Evolutionary conservation across 2,888 invertebrate genomes (phyloP).

Genomic region (Melanostoma mellinum): DNA sequence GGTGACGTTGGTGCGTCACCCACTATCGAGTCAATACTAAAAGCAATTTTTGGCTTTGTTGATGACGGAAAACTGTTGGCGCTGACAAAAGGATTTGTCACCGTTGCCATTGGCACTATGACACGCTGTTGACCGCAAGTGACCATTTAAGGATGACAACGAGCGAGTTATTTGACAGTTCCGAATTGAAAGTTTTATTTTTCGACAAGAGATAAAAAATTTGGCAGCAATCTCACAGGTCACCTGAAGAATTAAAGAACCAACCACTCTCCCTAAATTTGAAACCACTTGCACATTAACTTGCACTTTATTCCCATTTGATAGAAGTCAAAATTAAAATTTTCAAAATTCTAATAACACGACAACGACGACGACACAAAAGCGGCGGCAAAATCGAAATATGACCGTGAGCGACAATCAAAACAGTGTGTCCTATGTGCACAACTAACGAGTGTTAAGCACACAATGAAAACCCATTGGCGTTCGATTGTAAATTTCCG

Average conservation of each 20-base stretch:
- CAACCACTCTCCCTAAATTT: not conserved
- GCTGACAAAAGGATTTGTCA: constrained; percentile 79
- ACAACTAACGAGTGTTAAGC: constrained; percentile 65
- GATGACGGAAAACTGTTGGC: constrained; percentile 64
- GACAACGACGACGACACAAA: constrained; percentile 52
- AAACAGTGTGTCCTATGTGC: constrained; percentile 61
- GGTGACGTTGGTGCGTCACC: constrained; percentile 82
- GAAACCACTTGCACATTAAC: constrained; percentile 24
- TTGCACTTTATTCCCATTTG: constrained; percentile 30
- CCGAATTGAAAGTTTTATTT: not conserved
- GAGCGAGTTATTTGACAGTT: constrained; percentile 1
- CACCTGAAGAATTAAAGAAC: constrained; percentile 23
- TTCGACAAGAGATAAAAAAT: not conserved
- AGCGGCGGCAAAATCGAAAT: constrained; percentile 61
- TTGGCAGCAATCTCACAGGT: constrained; percentile 42
- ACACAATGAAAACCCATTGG: constrained; percentile 69
- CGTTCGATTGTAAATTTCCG: constrained; percentile 58
- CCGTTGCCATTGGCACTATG: constrained; percentile 96
- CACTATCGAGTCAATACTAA: constrained; percentile 96
- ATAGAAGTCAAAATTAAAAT: constrained; percentile 52
- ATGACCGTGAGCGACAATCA: constrained; percentile 61
- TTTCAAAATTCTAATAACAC: constrained; percentile 20
- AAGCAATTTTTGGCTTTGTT: constrained; percentile 95
- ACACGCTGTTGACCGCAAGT: constrained; percentile 81
- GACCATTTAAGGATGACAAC: constrained; percentile 78